Evolutionary conservation across 2,113 vertebrate species (phyloP), one percentile per base, ranked within the genome.

Genomic region (Clarias macrocephalus): DNA sequence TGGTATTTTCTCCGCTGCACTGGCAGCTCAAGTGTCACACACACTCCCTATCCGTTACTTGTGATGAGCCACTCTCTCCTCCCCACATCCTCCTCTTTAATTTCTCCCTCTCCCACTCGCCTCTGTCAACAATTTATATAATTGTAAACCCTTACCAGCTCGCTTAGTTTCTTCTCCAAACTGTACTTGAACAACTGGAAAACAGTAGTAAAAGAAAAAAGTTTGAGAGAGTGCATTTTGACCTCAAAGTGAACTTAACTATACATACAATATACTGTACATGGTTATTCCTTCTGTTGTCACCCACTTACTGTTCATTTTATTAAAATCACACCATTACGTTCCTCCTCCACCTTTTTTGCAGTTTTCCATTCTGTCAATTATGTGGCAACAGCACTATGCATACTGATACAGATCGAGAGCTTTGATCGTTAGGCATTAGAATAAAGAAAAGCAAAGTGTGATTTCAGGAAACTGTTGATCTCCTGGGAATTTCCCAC

Each of bases 101-200:
- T 91, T 73, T 90, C 90, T 91, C 90, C 91, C 92, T 91, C 94
- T 94, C 94, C 94, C 93, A 93, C 94, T 87, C 18, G 52, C 88
- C 79, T 93, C 92, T 91, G 92, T 94, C 93, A 93, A 94, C 93
- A 93, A 91, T 91, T 92, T 92, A 92, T 91, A 91, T 85, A 91
- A 94, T 93, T 92, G 88, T 89, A 95, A 93, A 91, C 94, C 83
- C 97, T 98, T 95, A 99, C 97, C 97, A 97, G 95, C 94, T 98
- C 97, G 60, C 92, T 95, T 88, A 97, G 92, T 95, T 97, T 98
- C 96, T 98, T 99, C 94, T 98, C 95, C 92, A 98, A 96, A 94
- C 94, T 96, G 94, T 96, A 98, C 92, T 98, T 97, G 92, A 96
- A 96, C 95, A 99, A 93, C 98, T 99, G 96, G 89, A 93, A 96